Evolutionary conservation across 2,888 invertebrate species (phyloP), one percentile per base, ranked within the genome.

Genomic region (Glomeris marginata): DNA sequence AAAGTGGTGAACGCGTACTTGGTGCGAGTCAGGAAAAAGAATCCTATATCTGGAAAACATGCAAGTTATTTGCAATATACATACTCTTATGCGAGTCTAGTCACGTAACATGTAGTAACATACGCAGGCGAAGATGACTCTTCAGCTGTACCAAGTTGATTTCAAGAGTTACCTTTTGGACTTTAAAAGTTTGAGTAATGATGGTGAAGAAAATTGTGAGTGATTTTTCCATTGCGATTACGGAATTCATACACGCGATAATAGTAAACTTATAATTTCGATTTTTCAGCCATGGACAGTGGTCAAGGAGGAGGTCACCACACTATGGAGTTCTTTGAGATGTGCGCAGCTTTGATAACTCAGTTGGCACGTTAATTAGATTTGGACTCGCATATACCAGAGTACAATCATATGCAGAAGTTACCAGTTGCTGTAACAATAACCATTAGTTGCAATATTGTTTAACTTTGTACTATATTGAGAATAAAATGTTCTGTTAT

Each of bases 321-420:
- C 68, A 97, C 97, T 1, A 92, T 99, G 87, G 97, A 98, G 72
- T 99, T 99, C 73, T 99, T 99, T 65, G 98, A 99, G 73, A 98
- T 98, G 94, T 98, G 98, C 69, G 94, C 98, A 18, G 88, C 91
- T 2, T 75, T 99, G 42, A 99, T 99, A 60, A 94, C 95, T 54
- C 95, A 98, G 60, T 74, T 99, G 55, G 98, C 98, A 33, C 84
- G 94, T 70, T 94, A 44, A 48, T 35, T 21, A 43, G 21, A 20
- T 8, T 28, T 28, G 8, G 3, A 28, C 28, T 8, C 8, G 16
- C 4, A 16, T 40, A 5, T 40, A 18, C 40, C 18, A 18, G 40
- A 5, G 28, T 8, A 28, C 28, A 28, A 28, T 28, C 4, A 28
- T 28, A 28, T 28, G 28, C 28, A 28, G 28, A 28, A 28, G 8